Evolutionary conservation across 2,888 invertebrate genomes (phyloP), one percentile per base, ranked within the genome.

Genomic region (Herminia tarsipennalis): DNA sequence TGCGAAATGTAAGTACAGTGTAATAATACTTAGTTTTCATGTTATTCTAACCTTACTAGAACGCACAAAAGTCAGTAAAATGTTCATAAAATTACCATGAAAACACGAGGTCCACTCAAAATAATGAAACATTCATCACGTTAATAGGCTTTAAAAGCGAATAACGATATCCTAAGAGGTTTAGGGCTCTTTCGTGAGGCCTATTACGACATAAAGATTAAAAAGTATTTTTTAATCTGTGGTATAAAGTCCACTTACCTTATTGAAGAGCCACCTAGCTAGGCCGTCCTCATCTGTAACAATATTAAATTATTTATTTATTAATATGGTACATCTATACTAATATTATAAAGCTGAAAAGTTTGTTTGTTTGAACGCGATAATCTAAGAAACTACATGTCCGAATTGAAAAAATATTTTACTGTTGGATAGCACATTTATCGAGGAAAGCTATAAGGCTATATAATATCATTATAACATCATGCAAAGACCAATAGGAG

Each of bases 271-370:
- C 48, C 17, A 16, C 39, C 17, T 46, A 40, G 44, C 62, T 61
- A 70, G 33, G 42, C 63, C 44, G 56, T 45, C 56, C 48, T 37
- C 77, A 76, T 74, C 79, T 77, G 74, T 18, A 78, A 79, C 57
- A 66, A 70, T 33, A 39, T 41, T 21, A 32, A 39, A 3, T 42
- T 3, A 10, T 18, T 10, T 30, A 8, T 5, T 5, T 22, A n/a
- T n/a, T 8, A 24, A 24, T 1, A 5, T 1, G n/a, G n/a, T n/a
- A n/a, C n/a, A n/a, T n/a, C n/a, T n/a, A n/a, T n/a, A n/a, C n/a
- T n/a, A n/a, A n/a, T n/a, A n/a, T n/a, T n/a, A n/a, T n/a, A n/a
- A n/a, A n/a, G n/a, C n/a, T n/a, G n/a, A n/a, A n/a, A n/a, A n/a
- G n/a, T n/a, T n/a, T n/a, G n/a, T n/a, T n/a, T n/a, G n/a, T n/a